Evolutionary conservation across 2,113 vertebrate species (phyloP).

Genomic region (Phocoena sinus): DNA sequence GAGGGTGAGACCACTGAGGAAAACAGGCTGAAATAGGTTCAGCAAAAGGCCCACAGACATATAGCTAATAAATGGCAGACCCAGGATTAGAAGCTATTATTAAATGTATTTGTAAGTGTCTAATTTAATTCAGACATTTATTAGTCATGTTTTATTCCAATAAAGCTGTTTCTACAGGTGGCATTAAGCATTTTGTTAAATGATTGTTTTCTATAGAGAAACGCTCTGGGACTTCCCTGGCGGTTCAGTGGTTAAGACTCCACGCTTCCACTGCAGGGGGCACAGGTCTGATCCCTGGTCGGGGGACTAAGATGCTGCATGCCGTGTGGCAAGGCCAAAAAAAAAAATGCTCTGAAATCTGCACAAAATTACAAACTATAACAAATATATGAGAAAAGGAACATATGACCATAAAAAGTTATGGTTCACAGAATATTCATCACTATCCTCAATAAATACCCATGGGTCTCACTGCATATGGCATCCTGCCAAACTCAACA

Average conservation of each 20-base stretch:
- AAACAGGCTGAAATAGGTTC: neutral
- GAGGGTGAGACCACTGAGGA: neutral
- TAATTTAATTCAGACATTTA: slow-evolving; percentile 26
- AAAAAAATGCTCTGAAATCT: neutral
- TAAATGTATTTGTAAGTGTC: slow-evolving; percentile 31
- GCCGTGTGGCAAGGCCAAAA: fast-evolving
- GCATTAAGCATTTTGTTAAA: slow-evolving; percentile 22
- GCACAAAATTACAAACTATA: neutral
- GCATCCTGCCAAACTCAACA: slow-evolving; percentile 20
- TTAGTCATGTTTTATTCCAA: slow-evolving; percentile 10
- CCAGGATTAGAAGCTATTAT: neutral
- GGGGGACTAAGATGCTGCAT: no score
- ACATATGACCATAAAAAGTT: neutral
- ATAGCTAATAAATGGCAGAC: slow-evolving; percentile 30
- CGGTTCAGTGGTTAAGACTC: no score
- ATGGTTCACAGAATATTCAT: slow-evolving; percentile 5
- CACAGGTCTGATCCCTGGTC: no score
- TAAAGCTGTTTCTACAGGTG: neutral
- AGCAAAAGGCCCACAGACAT: neutral
- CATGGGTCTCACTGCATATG: neutral
- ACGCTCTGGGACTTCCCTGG: neutral
- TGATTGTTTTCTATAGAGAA: neutral
- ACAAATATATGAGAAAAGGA: neutral
- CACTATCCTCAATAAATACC: slow-evolving; percentile 3
- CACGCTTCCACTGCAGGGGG: no score